These are phyloP conservation scores for Metridium senile DNA, from an alignment of 92 coral and sea anemone genomes.

Conservation along the genomic window DNA sequence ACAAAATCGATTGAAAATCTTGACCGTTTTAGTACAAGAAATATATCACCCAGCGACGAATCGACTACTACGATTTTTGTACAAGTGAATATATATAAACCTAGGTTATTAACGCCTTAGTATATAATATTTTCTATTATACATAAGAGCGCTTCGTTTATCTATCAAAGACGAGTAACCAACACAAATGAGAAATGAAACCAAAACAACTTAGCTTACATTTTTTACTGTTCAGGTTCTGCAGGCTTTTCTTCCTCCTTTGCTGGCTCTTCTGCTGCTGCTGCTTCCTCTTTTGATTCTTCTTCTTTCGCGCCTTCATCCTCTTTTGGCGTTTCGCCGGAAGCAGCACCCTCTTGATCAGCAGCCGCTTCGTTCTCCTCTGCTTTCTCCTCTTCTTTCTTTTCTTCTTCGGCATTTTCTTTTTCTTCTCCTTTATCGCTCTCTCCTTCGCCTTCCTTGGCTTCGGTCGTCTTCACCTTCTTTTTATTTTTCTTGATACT, in stretches of 20 bases:
- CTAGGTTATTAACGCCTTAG: constrained; percentile 37
- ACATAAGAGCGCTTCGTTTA: constrained; percentile 62
- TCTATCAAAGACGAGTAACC: constrained; percentile 28
- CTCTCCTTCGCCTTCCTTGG: constrained; percentile 54
- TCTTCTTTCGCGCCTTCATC: constrained; percentile 72
- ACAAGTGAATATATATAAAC: not conserved
- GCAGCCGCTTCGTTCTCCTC: constrained; percentile 46
- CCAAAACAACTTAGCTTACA: constrained; percentile 27
- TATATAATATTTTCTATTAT: constrained; percentile 55
- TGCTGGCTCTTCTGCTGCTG: constrained; percentile 37
- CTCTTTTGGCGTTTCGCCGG: constrained; percentile 57
- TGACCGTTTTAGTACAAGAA: not conserved
- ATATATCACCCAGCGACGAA: not conserved
- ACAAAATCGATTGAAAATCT: constrained; percentile 7
- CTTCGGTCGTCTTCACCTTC: constrained; percentile 65
- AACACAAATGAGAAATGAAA: constrained; percentile 17
- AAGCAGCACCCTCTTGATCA: constrained; percentile 58
- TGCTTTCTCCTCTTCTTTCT: constrained; percentile 48
- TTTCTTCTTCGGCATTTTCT: constrained; percentile 46
- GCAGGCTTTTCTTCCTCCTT: constrained; percentile 36
- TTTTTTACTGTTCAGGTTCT: constrained; percentile 48
- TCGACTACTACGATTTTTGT: not conserved
- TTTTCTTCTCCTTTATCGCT: constrained; percentile 57
- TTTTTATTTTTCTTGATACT: constrained; percentile 79
- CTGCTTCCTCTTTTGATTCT: constrained; percentile 44